phyloP scores from a whole-genome alignment of 2,888 invertebrate species.

The Melipona bicolor region DNA sequence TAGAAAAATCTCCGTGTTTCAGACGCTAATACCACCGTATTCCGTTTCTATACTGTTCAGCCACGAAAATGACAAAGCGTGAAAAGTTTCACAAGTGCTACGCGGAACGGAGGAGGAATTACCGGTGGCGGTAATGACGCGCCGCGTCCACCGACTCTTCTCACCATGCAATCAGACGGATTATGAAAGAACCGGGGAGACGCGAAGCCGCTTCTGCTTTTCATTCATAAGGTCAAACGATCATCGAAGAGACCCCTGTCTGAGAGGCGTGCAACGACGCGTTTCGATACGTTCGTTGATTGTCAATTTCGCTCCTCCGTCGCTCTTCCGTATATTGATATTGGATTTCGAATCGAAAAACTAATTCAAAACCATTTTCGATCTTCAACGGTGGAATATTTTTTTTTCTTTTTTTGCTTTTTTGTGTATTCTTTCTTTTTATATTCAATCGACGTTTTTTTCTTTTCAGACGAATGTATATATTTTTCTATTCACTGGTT shows the following conservation, averaged over 20 bases:
- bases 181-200: slow-evolving; percentile 75
- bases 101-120: slow-evolving; percentile 65
- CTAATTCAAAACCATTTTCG: slow-evolving; percentile 3
- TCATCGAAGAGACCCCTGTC: slow-evolving; percentile 13
- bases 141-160: slow-evolving; percentile 63
- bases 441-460: neutral
- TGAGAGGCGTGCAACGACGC: neutral
- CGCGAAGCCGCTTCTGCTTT: slow-evolving; percentile 62
- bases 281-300: slow-evolving; percentile 28
- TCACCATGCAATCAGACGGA: slow-evolving; percentile 65
- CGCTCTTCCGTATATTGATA: neutral
- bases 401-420: neutral
- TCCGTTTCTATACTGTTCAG: slow-evolving; percentile 41
- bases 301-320: slow-evolving; percentile 16
- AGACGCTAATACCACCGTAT: slow-evolving; percentile 58
- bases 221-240: slow-evolving; percentile 74
- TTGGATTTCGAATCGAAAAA: slow-evolving; percentile 22
- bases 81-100: slow-evolving; percentile 64
- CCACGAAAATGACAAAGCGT: slow-evolving; percentile 62
- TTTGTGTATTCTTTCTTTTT: neutral
- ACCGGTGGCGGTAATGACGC: slow-evolving; percentile 67
- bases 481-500: neutral
- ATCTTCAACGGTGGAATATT: neutral
- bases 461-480: neutral
- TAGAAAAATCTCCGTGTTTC: neutral